Evolutionary conservation across 2,888 invertebrate species (phyloP).

Genomic region (Amphipyra tragopoginis): DNA sequence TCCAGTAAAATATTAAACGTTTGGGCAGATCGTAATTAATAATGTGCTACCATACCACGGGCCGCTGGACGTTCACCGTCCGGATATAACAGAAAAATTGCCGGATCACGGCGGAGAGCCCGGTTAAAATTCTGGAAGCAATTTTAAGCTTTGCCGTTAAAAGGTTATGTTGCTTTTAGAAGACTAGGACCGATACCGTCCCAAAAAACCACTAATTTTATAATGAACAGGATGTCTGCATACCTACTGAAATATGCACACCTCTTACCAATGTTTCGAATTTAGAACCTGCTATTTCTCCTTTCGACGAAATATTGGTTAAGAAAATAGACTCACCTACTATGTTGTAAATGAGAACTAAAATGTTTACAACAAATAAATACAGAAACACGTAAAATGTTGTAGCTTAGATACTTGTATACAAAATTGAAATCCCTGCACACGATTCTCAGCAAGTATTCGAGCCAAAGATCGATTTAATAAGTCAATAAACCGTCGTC

Average conservation of each 20-base stretch:
- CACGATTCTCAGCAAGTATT: slow-evolving; percentile 70
- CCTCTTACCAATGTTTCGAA: slow-evolving; percentile 24
- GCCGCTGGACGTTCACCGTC: slow-evolving; percentile 68
- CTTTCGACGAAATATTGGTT: background rate
- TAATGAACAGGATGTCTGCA: slow-evolving; percentile 60
- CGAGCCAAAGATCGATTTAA: slow-evolving; percentile 84
- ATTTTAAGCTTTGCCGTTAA: slow-evolving; percentile 71
- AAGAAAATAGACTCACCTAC: slow-evolving; percentile 14
- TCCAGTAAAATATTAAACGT: slow-evolving; percentile 86
- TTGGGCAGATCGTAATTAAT: slow-evolving; percentile 85
- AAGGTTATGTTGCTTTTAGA: slow-evolving; percentile 72
- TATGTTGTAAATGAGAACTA: slow-evolving; percentile 23
- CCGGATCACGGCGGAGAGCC: slow-evolving; percentile 77
- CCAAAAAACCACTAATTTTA: slow-evolving; percentile 66
- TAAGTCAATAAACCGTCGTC: slow-evolving; percentile 85
- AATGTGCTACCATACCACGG: slow-evolving; percentile 78
- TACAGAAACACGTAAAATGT: slow-evolving; percentile 40
- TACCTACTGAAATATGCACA: slow-evolving; percentile 36
- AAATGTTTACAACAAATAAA: slow-evolving; percentile 27
- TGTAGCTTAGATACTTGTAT: slow-evolving; percentile 49
- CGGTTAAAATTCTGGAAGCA: slow-evolving; percentile 77
- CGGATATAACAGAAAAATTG: slow-evolving; percentile 86
- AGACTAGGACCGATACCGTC: slow-evolving; percentile 63
- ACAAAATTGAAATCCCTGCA: slow-evolving; percentile 69
- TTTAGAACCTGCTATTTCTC: background rate